Evolutionary conservation across 2,797 vertebrate genomes (phyloP), one percentile per base, ranked within the genome.

Genomic region (Eurystomus glaucurus): DNA sequence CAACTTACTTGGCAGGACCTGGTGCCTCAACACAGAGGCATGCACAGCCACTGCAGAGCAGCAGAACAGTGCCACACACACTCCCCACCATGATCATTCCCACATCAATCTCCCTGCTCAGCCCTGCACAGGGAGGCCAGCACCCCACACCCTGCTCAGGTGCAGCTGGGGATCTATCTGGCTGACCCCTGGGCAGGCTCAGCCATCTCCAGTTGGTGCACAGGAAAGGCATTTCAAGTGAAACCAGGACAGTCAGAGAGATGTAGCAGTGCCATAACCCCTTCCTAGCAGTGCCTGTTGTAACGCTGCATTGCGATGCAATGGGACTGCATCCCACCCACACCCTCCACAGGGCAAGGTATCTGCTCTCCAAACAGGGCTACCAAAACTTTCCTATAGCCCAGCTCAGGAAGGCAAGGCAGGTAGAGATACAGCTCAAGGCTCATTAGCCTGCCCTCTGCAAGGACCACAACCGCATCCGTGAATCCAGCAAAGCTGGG

Each of bases 181-280:
- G 17, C 57, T 37, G 37, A 65, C 7, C 6, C 6, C 11, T 9
- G 11, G 18, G 60, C n/a, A 90, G 62, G 25, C 71, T 69, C n/a
- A 65, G 61, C 26, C 81, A 6, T 2, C 50, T 79, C 62, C 62
- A 29, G 23, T 0, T n/a, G 26, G 29, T 22, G 45, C 43, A 41
- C 43, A 51, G 71, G 50, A 23, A 2, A 61, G 17, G 26, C 51
- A n/a, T 4, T 3, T 6, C 20, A 14, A 11, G 25, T 17, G 37
- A 91, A 60, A 85, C 2, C 1, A 1, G 26, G 33, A 43, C 76
- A 86, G 35, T 28, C 54, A 84, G 31, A 71, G 17, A 6, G 3
- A 0, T 1, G 1, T 4, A 39, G 18, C 17, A 68, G 28, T 21
- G 33, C 29, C 0, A 0, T 29, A 37, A 54, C 29, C 11, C 8